Conservation (phyloP, 2,797 vertebrate genomes). For the Tapirus indicus region DNA sequence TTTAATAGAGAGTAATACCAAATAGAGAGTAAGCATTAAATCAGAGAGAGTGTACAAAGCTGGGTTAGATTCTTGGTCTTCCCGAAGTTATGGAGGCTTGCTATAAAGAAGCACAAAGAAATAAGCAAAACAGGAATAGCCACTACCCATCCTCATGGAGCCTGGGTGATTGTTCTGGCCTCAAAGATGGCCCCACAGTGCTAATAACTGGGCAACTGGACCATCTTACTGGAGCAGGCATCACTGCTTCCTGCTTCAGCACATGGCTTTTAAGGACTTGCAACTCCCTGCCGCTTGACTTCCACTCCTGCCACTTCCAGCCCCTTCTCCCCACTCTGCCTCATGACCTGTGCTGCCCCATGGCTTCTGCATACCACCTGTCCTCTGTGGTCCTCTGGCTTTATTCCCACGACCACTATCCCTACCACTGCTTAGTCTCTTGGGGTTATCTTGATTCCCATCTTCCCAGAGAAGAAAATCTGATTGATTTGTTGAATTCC, state of each 20-base stretch:
- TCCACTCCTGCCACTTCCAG: not conserved
- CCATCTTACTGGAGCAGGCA: not conserved
- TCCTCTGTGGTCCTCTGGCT: not conserved
- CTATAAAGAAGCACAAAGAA: not conserved
- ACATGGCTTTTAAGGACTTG: not conserved
- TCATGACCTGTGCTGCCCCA: not conserved
- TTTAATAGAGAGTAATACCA: not conserved
- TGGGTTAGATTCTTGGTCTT: not conserved
- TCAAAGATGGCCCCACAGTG: not conserved
- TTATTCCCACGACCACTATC: not conserved
- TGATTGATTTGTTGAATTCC: not conserved
- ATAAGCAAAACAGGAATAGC: not conserved
- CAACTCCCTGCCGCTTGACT: not conserved
- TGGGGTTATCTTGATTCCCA: not conserved
- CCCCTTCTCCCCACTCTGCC: not conserved
- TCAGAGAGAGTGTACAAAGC: not conserved
- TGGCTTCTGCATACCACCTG: not conserved
- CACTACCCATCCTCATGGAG: not conserved
- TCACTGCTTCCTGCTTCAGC: not conserved
- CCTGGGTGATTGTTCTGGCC: not conserved
- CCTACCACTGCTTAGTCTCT: not conserved
- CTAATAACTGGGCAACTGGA: too few species aligned
- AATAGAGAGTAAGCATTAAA: not conserved
- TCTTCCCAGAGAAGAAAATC: constrained; percentile 11
- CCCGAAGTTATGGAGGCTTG: not conserved